Conservation (phyloP, 2,888 invertebrate species). For the Nematopogon swammerdamellus region DNA sequence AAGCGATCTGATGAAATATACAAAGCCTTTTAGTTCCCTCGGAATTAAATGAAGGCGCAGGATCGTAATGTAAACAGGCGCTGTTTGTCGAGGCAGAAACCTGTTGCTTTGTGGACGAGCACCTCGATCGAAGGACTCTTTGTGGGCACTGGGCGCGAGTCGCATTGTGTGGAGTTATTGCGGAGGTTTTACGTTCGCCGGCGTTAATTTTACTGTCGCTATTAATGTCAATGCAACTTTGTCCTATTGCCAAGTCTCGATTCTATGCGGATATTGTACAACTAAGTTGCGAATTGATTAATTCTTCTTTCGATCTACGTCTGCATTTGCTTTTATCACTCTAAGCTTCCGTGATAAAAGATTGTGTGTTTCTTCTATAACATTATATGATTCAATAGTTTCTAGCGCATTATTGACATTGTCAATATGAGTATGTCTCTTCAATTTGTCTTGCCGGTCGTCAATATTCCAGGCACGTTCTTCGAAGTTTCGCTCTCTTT, state of each 20-base stretch:
- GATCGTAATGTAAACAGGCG: conserved; percentile 52
- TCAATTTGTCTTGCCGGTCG: not conserved
- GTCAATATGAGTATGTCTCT: not conserved
- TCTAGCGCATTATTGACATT: not conserved
- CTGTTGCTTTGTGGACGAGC: conserved; percentile 51
- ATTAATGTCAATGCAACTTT: conserved; percentile 39
- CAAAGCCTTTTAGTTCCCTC: conserved; percentile 59
- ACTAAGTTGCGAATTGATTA: no score
- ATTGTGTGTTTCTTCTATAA: no score
- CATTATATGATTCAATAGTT: no score
- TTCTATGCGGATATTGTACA: no score
- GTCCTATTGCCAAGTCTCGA: conserved; percentile 21
- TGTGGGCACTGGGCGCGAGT: conserved; percentile 49
- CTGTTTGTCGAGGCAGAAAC: conserved; percentile 49
- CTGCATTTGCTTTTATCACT: no score
- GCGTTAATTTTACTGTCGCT: conserved; percentile 42
- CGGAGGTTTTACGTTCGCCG: conserved; percentile 51
- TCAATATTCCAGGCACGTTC: not conserved
- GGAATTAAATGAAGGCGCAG: conserved; percentile 57
- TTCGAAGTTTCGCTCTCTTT: not conserved
- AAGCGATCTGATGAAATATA: conserved; percentile 51
- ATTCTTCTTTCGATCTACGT: no score
- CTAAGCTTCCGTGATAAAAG: no score
- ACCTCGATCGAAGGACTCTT: not conserved
- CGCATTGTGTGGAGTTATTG: conserved; percentile 46